These are phyloP conservation scores for Siphamia tubifer DNA, from an alignment of 2,113 vertebrate genomes.

Conservation along the genomic window DNA sequence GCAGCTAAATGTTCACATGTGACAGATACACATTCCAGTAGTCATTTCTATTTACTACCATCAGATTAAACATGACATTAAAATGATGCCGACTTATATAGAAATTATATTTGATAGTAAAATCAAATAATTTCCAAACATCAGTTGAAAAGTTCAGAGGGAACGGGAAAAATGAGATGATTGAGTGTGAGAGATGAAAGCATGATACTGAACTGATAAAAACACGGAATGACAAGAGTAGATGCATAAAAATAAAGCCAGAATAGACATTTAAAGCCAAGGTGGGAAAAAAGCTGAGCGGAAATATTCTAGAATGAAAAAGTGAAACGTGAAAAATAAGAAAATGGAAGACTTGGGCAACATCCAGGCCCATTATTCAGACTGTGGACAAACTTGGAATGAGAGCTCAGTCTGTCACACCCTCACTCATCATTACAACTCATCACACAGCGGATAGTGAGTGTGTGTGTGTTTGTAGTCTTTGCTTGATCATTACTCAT, in stretches of 20 bases:
- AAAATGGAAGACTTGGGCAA: constrained; percentile 1
- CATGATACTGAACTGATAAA: no score
- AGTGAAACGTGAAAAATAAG: background rate
- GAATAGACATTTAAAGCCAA: background rate
- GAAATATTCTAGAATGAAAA: background rate
- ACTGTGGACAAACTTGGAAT: constrained; percentile 20
- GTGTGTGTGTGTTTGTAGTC: constrained; percentile 2
- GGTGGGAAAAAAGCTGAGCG: background rate
- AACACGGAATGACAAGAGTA: no score
- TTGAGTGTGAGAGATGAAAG: no score
- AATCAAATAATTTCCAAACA: no score
- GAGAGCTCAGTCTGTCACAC: constrained; percentile 29
- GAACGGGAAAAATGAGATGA: no score
- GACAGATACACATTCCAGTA: no score
- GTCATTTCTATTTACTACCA: no score
- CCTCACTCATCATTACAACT: constrained; percentile 28
- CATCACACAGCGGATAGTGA: background rate
- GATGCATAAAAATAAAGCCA: background rate
- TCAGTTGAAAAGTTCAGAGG: no score
- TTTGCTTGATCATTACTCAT: constrained; percentile 22
- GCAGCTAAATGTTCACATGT: no score
- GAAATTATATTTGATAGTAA: no score
- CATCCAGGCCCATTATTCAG: constrained; percentile 27
- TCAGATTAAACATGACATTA: no score
- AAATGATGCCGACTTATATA: no score